Conservation (phyloP, 2,797 vertebrate genomes). For the Lates japonicus region DNA sequence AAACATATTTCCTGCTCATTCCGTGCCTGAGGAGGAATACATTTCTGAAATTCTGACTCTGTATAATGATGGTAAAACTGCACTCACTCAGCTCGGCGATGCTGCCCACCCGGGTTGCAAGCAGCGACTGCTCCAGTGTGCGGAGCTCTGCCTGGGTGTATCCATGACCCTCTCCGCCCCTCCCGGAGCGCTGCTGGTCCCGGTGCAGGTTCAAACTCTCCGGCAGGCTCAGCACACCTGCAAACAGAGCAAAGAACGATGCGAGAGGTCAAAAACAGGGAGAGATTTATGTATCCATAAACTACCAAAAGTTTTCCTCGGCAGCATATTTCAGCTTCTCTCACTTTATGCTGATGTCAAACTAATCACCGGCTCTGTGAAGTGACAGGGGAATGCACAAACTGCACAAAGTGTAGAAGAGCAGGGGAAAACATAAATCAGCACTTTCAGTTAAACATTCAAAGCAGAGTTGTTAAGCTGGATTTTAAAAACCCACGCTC, state of each 20-base stretch:
- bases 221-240: constrained; percentile 96
- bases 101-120: constrained; percentile 96
- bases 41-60: background rate
- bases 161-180: constrained; percentile 88
- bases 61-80: background rate
- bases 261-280: constrained; percentile 8
- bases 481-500: constrained; percentile 2
- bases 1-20: background rate
- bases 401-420: background rate
- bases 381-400: constrained; percentile 13
- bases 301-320: background rate
- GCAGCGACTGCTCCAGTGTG: constrained; percentile 95
- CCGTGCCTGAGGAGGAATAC: background rate
- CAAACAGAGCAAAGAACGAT: constrained; percentile 12
- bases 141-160: constrained; percentile 95
- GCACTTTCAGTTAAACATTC: constrained; percentile 20
- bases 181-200: constrained; percentile 92
- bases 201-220: constrained; percentile 96
- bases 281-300: background rate
- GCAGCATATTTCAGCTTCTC: background rate
- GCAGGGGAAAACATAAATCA: constrained; percentile 17
- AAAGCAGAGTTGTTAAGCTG: background rate
- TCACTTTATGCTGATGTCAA: constrained; percentile 6
- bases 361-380: constrained; percentile 13
- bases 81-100: constrained; percentile 97